Conservation (phyloP, 1,140 invertebrate species). For the Mizuhopecten yessoensis region DNA sequence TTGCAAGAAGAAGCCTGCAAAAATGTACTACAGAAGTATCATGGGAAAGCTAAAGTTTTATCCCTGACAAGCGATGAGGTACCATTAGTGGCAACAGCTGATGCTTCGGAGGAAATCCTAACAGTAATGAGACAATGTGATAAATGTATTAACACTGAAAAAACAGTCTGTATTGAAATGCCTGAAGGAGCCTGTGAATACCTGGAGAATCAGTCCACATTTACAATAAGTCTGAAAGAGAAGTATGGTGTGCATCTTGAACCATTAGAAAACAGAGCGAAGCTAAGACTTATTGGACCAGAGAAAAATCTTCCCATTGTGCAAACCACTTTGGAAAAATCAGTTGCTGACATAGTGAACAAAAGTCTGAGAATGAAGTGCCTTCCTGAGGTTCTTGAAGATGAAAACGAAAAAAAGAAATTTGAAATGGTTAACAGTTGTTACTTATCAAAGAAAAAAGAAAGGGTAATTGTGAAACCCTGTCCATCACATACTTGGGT, state of each 20-base stretch:
- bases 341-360: neutral
- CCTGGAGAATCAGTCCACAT: neutral
- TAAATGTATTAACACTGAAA: neutral
- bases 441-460: neutral
- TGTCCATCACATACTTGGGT: conserved; percentile 18
- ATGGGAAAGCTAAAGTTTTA: neutral
- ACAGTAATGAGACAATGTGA: neutral
- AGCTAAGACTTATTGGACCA: neutral
- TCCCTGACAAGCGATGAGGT: neutral
- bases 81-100: neutral
- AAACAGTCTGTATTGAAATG: neutral
- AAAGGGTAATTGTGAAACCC: neutral
- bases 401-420: neutral
- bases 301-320: neutral
- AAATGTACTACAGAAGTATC: neutral
- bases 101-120: neutral
- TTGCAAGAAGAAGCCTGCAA: neutral
- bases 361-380: neutral
- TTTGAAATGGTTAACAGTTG: neutral
- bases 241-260: neutral
- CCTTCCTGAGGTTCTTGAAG: neutral
- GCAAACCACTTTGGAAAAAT: neutral
- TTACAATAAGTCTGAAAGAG: neutral
- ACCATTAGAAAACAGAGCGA: neutral
- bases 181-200: neutral